Evolutionary conservation across 2,797 vertebrate species (phyloP), one percentile per base, ranked within the genome.

Genomic region (Rhynchotus rufescens): DNA sequence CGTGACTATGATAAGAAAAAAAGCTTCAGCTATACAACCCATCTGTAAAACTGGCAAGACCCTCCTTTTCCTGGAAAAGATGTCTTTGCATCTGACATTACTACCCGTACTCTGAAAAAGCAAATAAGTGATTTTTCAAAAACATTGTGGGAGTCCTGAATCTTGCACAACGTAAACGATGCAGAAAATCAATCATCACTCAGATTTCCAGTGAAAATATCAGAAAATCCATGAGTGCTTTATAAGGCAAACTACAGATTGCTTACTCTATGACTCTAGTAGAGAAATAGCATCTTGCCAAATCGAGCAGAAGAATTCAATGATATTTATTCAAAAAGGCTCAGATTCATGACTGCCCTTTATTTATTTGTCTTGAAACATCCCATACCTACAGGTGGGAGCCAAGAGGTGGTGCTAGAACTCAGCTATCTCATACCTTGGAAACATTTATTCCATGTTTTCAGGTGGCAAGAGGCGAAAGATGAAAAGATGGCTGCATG

Each of bases 341-440:
- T 30, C 71, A 68, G 30, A 15, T 69, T 81, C 9, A 12, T 28
- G 7, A 52, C 28, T 74, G 28, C 22, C 60, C 44, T 13, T 60
- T 68, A 83, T 73, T 87, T 34, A 51, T 49, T 79, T 34, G 65
- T 17, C 74, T 68, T n/a, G 14, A 89, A 84, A 76, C 56, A 61
- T 91, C 84, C 56, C 86, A 89, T 93, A 80, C 44, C 82, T 96
- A 54, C 95, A 92, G 84, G 92, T 90, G 88, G 82, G 94, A 94
- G 80, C 93, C 92, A 94, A 96, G 94, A 96, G 95, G 86, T 96
- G 88, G 96, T 96, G 95, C 94, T 96, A 96, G 84, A 92, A 94
- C 88, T 94, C 90, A 94, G 91, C 76, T 68, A 26, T 88, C 84
- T 88, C 56, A 44, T 61, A 67, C 56, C 73, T 68, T 88, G 84